Base-by-base conservation (phyloP, 2,888 invertebrate genomes). In the Tenodera sinensis region DNA sequence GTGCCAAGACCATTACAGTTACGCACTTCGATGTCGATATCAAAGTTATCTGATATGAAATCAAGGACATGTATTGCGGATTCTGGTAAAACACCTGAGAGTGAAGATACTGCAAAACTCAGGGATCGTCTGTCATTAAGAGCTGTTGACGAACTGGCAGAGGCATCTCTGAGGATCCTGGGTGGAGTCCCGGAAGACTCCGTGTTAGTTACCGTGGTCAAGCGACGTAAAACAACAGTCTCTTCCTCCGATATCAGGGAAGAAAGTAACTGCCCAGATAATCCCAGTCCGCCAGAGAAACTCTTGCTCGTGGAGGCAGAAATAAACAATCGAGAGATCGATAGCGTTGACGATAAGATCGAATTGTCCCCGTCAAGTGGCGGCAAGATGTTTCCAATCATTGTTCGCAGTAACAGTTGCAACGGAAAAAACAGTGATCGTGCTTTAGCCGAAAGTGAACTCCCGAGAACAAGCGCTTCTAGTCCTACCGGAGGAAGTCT, bases 401-500 rank as follows among this genome's bases (percentile, higher is more conserved):
- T 83, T 25, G 88, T 83, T 28, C 85, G 28, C 28, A 83, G 42
- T 27, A 88, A 88, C 71, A 30, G 85, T 28, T 88, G 71, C 34
- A 83, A 47, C 81, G 83, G 27, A 54, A 71, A 83, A 15, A 20
- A 27, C 28, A 42, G n/a, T 6, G 25, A 42, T 82, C 54, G 88
- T 83, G 88, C 89, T 82, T 89, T 90, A 34, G 83, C 89, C 15
- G 91, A 92, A 6, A 89, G 90, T 28, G 91, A 91, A 54, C 20
- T 71, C 4, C 54, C 54, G 3, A 90, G 90, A n/a, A 90, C 88
- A 85, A 91, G 89, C 82, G 90, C 89, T 83, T 91, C 90, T 88
- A 89, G 89, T 28, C 91, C 89, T 81, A 93, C 92, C 90, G 92
- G 93, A 3, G 93, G 91, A 90, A 91, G 91, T 82, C 71, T 92